Evolutionary conservation across 2,888 invertebrate genomes (phyloP).

Genomic region (Eulithis testata): DNA sequence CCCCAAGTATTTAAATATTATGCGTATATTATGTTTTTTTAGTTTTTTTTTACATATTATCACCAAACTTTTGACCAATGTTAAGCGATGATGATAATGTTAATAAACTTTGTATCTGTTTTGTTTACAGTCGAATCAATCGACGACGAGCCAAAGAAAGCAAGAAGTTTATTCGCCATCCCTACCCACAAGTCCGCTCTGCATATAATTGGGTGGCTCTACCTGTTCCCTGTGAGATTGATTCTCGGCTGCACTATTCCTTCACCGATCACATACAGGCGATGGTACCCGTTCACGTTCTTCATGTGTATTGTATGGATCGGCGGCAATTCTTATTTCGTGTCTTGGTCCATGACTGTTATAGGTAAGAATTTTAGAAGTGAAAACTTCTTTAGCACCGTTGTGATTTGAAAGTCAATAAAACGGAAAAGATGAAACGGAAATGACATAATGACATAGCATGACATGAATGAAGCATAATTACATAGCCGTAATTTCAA

Average conservation of each 20-base stretch:
- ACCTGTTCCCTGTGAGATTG: slow-evolving; percentile 89
- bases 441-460: too few relatives aligned
- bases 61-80: too few relatives aligned
- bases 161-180: slow-evolving; percentile 70
- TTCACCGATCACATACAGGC: slow-evolving; percentile 85
- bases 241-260: slow-evolving; percentile 89
- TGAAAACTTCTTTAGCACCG: not conserved
- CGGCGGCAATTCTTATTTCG: slow-evolving; percentile 92
- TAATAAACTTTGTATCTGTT: too few relatives aligned
- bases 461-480: too few relatives aligned
- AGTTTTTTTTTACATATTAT: too few relatives aligned
- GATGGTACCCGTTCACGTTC: slow-evolving; percentile 91
- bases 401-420: too few relatives aligned
- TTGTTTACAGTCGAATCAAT: slow-evolving; percentile 21
- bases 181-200: slow-evolving; percentile 64
- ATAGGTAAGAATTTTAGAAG: slow-evolving; percentile 85
- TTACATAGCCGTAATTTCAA: too few relatives aligned
- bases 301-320: slow-evolving; percentile 95
- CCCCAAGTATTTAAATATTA: too few relatives aligned
- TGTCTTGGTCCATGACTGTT: slow-evolving; percentile 96
- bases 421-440: too few relatives aligned
- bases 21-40: too few relatives aligned
- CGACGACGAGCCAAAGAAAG: slow-evolving; percentile 41
- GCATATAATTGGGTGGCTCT: slow-evolving; percentile 86
- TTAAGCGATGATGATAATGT: too few relatives aligned